Conservation (phyloP, 2,888 invertebrate species). For the Campoplex capitator region DNA sequence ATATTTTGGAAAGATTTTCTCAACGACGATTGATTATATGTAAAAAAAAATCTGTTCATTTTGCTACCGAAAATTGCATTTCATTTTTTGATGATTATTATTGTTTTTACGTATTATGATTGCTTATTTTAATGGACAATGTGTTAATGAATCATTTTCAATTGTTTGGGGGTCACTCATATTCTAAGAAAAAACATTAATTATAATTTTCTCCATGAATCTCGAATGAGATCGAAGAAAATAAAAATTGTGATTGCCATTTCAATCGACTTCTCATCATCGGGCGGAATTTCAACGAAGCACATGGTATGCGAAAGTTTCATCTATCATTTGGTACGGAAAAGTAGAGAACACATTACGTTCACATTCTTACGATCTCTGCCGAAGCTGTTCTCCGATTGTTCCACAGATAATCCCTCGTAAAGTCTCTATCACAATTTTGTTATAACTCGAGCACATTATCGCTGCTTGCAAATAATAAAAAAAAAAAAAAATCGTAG, state of each 20-base stretch:
- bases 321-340: neutral
- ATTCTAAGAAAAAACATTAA: too few relatives aligned
- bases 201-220: neutral
- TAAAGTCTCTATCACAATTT: conserved; percentile 5
- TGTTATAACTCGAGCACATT: conserved; percentile 4
- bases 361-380: neutral
- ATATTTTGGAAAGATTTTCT: too few relatives aligned
- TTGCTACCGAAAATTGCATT: neutral
- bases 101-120: neutral
- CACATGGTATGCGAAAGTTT: neutral
- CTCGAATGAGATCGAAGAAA: neutral
- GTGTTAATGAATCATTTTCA: too few relatives aligned
- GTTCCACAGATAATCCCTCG: conserved; percentile 18
- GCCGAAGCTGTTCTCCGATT: neutral
- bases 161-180: too few relatives aligned
- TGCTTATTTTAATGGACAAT: neutral
- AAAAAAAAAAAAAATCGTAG: conserved; percentile 13
- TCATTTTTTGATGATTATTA: neutral
- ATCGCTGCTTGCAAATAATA: neutral
- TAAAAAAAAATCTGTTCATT: neutral
- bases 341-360: neutral
- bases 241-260: neutral
- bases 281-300: too few relatives aligned
- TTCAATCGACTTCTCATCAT: neutral
- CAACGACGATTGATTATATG: neutral